Conservation (phyloP, 2,797 vertebrate genomes). For the Valencia hispanica region DNA sequence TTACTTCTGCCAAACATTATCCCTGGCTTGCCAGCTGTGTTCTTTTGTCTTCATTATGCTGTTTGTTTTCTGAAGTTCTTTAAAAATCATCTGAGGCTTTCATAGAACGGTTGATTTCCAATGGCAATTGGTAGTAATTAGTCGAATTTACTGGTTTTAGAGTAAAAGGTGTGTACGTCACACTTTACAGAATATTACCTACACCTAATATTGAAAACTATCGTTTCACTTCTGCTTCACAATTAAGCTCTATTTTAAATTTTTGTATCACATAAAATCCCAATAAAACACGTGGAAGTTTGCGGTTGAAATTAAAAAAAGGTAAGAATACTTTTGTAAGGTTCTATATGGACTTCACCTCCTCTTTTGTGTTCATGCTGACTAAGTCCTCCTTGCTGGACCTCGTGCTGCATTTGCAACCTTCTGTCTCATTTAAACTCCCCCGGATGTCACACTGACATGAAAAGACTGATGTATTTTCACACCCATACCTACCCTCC, state of each 20-base stretch:
- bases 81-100: background rate
- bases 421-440: constrained; percentile 34
- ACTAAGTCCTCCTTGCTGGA: constrained; percentile 7
- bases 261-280: background rate
- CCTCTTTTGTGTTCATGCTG: constrained; percentile 23
- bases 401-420: constrained; percentile 9
- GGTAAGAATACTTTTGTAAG: background rate
- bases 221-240: background rate
- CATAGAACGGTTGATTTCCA: background rate
- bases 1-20: background rate
- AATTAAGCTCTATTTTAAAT: too few species aligned
- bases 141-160: background rate
- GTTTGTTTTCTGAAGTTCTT: background rate
- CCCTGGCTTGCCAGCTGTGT: background rate
- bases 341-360: constrained; percentile 28
- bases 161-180: background rate
- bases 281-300: background rate
- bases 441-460: constrained; percentile 59
- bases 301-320: background rate
- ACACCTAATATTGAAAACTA: background rate
- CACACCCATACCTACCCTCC: constrained; percentile 21
- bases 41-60: background rate
- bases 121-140: background rate
- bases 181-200: background rate
- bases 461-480: constrained; percentile 64